Evolutionary conservation across 2,113 vertebrate species (phyloP), one percentile per base, ranked within the genome.

Genomic region (Lucifuga dentata): DNA sequence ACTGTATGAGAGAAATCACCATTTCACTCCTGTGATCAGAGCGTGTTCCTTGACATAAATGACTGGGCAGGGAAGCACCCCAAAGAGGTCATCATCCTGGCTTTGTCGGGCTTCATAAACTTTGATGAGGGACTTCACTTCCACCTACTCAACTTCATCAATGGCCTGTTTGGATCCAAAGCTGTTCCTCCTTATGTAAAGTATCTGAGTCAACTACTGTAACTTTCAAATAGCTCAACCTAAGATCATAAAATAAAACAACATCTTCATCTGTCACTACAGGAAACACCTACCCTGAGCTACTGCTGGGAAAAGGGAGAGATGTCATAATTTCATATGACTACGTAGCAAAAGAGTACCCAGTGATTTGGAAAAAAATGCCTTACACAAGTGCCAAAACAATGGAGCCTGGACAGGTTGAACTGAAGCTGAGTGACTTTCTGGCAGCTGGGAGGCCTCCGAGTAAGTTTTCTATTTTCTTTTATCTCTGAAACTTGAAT

Each of bases 311-410:
- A 73, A 4, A 62, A 10, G 61, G 65, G 15, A 69, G 36, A 50
- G 83, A 85, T 2, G 11, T 89, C 9, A 77, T 89, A 1, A 60
- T 88, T 16, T 88, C 84, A 11, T 88, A 89, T n/a, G 86, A 85
- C 17, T 45, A 81, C 51, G 11, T 4, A 0, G 41, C 16, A 19
- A 20, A 5, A 12, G 39, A 33, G 1, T 38, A 68, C 8, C 7
- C n/a, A 5, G 56, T 73, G 8, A 2, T 86, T 2, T 89, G 86
- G 84, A 17, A 6, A 8, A 73, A 51, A 58, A 86, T 86, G 9
- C 0, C 0, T 0, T 89, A 88, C 67, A 72, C 20, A 58, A 88
- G 88, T 8, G 84, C 72, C 1, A 38, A 86, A 0, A 80, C 44
- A 5, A 86, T 89, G 81, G 29, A 80, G 5, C 43, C 29, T 7